phyloP scores from a whole-genome alignment of 2,888 invertebrate genomes.

The Microctonus aethiopoides region DNA sequence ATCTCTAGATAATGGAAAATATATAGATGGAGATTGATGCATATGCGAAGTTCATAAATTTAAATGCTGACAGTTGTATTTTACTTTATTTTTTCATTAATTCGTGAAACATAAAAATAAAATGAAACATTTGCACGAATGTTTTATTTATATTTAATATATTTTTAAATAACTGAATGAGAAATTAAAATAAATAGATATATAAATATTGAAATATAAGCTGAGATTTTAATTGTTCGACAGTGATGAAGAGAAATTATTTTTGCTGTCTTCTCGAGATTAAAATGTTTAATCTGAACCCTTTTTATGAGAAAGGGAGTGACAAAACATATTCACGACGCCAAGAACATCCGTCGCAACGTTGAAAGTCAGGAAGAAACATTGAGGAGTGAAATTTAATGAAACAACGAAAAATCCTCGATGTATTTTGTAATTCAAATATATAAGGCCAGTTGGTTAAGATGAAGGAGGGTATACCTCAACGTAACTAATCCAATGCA shows the following conservation, averaged over 20 bases:
- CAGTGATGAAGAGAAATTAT: background rate
- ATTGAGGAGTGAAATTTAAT: conserved; percentile 48
- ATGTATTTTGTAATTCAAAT: conserved; percentile 57
- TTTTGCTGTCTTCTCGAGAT: conserved; percentile 38
- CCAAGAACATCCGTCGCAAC: conserved; percentile 14
- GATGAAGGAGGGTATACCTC: background rate
- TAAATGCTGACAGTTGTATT: conserved; percentile 40
- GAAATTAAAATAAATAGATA: background rate
- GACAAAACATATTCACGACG: conserved; percentile 43
- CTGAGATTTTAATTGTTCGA: background rate
- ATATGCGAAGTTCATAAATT: conserved; percentile 55
- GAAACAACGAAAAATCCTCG: conserved; percentile 48
- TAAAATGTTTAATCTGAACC: conserved; percentile 55
- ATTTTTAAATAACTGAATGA: too few relatives aligned
- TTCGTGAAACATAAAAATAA: conserved; percentile 7
- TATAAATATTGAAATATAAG: background rate
- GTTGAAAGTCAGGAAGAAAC: conserved; percentile 19
- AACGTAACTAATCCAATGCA: conserved; percentile 1
- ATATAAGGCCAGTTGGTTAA: conserved; percentile 22
- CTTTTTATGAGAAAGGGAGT: conserved; percentile 37
- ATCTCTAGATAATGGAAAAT: conserved; percentile 3
- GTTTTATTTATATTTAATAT: background rate
- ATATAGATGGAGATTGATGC: conserved; percentile 21
- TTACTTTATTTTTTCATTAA: conserved; percentile 45
- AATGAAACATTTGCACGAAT: background rate